phyloP scores from a whole-genome alignment of 1,140 invertebrate species.

The Zaprionus tsacasi region DNA sequence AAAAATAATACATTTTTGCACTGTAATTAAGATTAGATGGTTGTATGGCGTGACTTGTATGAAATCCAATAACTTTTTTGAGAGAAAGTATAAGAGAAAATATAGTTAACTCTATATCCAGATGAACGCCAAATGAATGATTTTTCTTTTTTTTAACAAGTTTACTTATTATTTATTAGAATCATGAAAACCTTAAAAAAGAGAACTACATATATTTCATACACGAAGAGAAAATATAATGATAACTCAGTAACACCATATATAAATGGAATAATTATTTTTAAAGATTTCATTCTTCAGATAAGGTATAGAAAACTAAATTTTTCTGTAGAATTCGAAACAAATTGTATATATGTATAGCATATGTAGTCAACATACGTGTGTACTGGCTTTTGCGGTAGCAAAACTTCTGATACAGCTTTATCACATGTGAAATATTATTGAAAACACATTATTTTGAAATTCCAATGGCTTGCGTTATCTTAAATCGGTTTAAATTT shows the following conservation, averaged over 20 bases:
- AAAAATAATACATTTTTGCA: not conserved
- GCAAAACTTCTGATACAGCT: constrained; percentile 11
- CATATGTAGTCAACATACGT: no score
- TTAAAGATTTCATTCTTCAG: not conserved
- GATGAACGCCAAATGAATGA: no score
- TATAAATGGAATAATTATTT: no score
- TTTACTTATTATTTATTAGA: no score
- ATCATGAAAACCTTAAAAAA: no score
- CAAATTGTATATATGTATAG: no score
- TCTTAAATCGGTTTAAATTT: constrained; percentile 2
- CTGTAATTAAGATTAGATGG: constrained; percentile 1
- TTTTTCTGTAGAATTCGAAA: not conserved
- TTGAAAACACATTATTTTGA: constrained; percentile 9
- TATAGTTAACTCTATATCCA: not conserved
- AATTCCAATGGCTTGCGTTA: constrained; percentile 9
- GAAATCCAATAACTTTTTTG: not conserved
- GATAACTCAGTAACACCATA: no score
- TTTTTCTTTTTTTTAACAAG: no score
- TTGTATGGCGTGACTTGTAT: not conserved
- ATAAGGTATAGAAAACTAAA: not conserved
- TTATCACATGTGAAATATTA: constrained; percentile 1
- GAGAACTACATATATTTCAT: no score
- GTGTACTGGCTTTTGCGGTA: constrained; percentile 9
- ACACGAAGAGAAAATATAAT: no score
- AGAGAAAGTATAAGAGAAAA: not conserved